Evolutionary conservation across 2,113 vertebrate genomes (phyloP).

Genomic region (Hippolais icterina): DNA sequence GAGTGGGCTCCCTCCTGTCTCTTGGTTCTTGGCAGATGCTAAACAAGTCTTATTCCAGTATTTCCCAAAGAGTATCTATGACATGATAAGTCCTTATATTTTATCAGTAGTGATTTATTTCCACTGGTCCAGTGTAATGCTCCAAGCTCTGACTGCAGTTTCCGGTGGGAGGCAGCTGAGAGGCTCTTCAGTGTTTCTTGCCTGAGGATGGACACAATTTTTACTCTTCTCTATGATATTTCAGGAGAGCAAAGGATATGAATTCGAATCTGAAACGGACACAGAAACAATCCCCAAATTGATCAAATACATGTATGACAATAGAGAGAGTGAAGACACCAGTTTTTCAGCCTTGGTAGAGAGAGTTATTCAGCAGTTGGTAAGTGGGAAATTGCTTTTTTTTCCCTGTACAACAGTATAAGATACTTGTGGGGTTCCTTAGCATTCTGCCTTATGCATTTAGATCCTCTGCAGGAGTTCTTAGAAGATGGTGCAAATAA

Average conservation of each 20-base stretch:
- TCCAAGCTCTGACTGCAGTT: background rate
- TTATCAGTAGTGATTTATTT: background rate
- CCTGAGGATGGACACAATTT: background rate
- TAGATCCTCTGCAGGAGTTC: background rate
- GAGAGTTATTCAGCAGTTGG: conserved; percentile 92
- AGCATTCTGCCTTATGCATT: background rate
- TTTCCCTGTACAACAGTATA: background rate
- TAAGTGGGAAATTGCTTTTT: conserved; percentile 70
- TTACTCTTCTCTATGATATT: background rate
- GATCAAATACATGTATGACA: conserved; percentile 96
- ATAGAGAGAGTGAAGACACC: conserved; percentile 83
- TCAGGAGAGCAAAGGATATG: conserved; percentile 92
- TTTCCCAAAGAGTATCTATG: background rate
- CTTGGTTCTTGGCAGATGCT: background rate
- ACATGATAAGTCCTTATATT: background rate
- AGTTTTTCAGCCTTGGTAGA: conserved; percentile 91
- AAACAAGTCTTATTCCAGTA: background rate
- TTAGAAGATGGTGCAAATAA: background rate
- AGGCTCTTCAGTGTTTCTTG: background rate
- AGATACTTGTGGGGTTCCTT: background rate
- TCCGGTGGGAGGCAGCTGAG: background rate
- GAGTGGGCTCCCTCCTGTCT: background rate
- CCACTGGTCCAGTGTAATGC: too few species aligned
- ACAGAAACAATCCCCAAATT: conserved; percentile 96
- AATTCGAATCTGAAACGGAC: conserved; percentile 96